These are phyloP conservation scores for Sipha maydis DNA, from an alignment of 2,888 invertebrate genomes.

Conservation along the genomic window DNA sequence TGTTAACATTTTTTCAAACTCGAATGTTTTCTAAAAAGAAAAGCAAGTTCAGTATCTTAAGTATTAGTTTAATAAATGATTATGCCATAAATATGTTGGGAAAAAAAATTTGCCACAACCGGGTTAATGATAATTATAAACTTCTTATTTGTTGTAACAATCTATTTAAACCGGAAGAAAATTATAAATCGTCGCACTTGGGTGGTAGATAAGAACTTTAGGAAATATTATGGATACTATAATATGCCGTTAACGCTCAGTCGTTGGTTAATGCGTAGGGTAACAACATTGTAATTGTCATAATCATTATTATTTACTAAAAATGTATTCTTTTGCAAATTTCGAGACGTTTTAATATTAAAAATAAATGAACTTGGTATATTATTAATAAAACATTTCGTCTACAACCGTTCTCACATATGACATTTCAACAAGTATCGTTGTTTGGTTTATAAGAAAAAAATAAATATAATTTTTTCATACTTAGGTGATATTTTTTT, in stretches of 20 bases:
- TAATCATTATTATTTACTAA: constrained; percentile 10
- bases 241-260: constrained; percentile 9
- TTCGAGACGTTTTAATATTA: background rate
- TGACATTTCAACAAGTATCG: background rate
- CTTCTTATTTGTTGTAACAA: background rate
- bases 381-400: background rate
- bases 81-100: background rate
- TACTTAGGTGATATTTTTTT: no score
- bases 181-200: constrained; percentile 14
- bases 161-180: constrained; percentile 9
- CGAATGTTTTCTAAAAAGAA: no score
- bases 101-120: background rate
- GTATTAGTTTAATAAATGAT: background rate
- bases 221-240: constrained; percentile 20
- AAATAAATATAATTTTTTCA: background rate
- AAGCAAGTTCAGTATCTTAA: no score
- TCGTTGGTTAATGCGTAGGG: background rate
- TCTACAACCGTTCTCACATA: background rate
- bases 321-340: constrained; percentile 1
- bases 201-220: constrained; percentile 1
- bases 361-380: background rate
- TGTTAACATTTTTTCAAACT: no score
- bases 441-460: background rate
- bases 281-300: background rate
- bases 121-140: background rate